Evolutionary conservation across 2,113 vertebrate genomes (phyloP).

Genomic region (Casuarius casuarius): DNA sequence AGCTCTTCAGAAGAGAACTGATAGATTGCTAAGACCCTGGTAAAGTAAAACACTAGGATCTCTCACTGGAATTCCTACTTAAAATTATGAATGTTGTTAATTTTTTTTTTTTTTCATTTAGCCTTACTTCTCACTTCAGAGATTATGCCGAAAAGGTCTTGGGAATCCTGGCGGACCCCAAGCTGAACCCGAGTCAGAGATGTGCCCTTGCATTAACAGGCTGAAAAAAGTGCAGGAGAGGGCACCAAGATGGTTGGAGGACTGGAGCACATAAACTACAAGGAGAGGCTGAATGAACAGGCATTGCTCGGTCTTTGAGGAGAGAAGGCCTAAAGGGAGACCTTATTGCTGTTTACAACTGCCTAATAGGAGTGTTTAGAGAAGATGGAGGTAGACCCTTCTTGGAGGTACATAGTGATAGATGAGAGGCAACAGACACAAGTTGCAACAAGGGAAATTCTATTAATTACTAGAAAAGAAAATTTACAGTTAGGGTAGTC

Average conservation of each 20-base stretch:
- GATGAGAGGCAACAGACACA: not conserved
- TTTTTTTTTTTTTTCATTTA: not conserved
- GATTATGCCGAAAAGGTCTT: not conserved
- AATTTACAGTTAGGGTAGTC: not conserved
- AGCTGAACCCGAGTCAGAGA: not conserved
- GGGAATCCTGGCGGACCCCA: not conserved
- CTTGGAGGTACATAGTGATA: not conserved
- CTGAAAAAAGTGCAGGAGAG: not conserved
- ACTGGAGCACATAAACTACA: not conserved
- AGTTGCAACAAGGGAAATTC: not conserved
- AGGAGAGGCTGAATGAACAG: not conserved
- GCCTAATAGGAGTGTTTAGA: not conserved
- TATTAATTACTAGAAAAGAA: not conserved
- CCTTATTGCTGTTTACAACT: not conserved
- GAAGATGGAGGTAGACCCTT: not conserved
- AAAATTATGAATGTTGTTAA: not conserved
- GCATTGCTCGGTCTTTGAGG: not conserved
- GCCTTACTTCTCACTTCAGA: not conserved
- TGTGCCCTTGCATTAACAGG: not conserved
- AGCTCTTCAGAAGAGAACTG: not conserved
- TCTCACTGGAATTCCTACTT: not conserved
- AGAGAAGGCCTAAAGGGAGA: not conserved
- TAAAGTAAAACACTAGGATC: not conserved
- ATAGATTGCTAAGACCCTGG: not conserved
- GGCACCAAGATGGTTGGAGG: not conserved